These are phyloP conservation scores for Archips crataeganus DNA, from an alignment of 2,888 invertebrate species.

Conservation along the genomic window DNA sequence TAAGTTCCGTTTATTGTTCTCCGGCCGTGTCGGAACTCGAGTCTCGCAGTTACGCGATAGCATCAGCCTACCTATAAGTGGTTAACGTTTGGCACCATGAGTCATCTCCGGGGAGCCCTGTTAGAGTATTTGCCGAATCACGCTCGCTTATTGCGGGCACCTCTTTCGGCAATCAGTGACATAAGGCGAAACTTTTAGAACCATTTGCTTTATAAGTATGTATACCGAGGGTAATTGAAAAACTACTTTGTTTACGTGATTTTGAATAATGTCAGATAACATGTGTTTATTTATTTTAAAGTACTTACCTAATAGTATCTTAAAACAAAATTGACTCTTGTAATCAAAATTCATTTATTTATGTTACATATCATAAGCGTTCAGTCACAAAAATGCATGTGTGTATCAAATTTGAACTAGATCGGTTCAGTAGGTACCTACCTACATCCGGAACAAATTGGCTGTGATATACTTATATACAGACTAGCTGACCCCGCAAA, in stretches of 20 bases:
- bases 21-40: constrained; percentile 37
- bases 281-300: neutral
- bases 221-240: neutral
- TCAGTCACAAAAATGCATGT: too few species aligned
- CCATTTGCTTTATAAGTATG: neutral
- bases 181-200: constrained; percentile 47
- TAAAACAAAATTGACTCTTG: too few species aligned
- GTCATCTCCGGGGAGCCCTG: constrained; percentile 76
- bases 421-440: too few species aligned
- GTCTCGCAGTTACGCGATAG: constrained; percentile 51
- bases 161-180: constrained; percentile 55
- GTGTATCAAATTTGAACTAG: too few species aligned
- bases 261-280: neutral
- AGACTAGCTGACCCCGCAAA: too few species aligned
- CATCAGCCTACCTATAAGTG: constrained; percentile 58
- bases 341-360: too few species aligned
- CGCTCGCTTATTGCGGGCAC: constrained; percentile 71
- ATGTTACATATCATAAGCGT: too few species aligned
- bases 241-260: neutral
- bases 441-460: too few species aligned
- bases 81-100: constrained; percentile 69
- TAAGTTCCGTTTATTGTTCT: constrained; percentile 42
- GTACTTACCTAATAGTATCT: neutral
- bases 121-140: constrained; percentile 78
- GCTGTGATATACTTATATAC: too few species aligned